Evolutionary conservation across 2,113 vertebrate species (phyloP), one percentile per base, ranked within the genome.

Genomic region (Neopipo cinnamomea): DNA sequence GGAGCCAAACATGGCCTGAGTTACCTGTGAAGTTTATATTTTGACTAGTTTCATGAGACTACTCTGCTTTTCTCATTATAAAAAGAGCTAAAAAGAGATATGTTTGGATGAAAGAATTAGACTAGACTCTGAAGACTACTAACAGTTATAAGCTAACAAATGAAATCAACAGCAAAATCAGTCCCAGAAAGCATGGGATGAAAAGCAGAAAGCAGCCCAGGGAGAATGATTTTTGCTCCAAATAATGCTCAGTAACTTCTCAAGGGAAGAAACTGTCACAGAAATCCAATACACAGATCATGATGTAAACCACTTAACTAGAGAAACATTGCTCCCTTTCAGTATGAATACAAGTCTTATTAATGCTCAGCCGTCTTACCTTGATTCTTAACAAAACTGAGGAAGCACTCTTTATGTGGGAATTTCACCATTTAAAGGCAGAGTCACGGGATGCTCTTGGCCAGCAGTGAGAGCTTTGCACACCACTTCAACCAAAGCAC

Each of bases 161-260:
- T 82, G 14, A 93, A 94, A 90, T 73, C 88, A 91, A 62, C 88
- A 93, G 66, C 67, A 89, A 90, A 73, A 88, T 70, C 59, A 74
- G 75, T 11, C 74, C 63, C 82, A 86, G 46, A 76, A 88, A 90
- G 37, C 44, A 79, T 0, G 18, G 53, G 49, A 78, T 68, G 52
- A 85, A 94, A 85, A 79, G 44, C 81, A 94, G 55, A 83, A 90
- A 93, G 37, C n/a, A 93, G 42, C 23, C 23, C 50, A 66, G 50
- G 14, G 46, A 93, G 63, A 77, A 59, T 33, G 53, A 72, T n/a
- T 90, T 82, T 85, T 97, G 37, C 59, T 91, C n/a, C 39, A 46
- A 93, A 79, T 44, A 90, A 85, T 71, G 67, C 30, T 95, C 55
- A 62, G 11, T 55, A 88, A 83, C 33, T 92, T 93, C 84, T 87